These are phyloP conservation scores for Hesperia comma DNA, from an alignment of 2,888 invertebrate species.

Conservation along the genomic window DNA sequence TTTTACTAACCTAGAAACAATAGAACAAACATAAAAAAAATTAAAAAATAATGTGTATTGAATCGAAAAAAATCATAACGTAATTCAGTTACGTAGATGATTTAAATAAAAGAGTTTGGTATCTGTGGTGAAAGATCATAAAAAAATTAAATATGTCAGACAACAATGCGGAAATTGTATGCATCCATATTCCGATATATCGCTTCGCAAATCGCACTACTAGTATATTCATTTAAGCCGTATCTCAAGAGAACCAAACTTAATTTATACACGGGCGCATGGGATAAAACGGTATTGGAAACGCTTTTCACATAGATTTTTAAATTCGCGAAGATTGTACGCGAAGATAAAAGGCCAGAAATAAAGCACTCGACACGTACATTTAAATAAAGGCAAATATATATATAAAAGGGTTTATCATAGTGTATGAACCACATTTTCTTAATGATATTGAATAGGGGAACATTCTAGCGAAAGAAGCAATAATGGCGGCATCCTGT, in stretches of 20 bases:
- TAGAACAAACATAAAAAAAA: too few species aligned
- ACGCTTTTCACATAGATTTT: background rate
- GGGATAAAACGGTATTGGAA: constrained; percentile 9
- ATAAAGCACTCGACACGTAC: background rate
- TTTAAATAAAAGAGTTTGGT: too few species aligned
- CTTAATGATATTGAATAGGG: background rate
- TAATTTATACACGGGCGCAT: constrained; percentile 14
- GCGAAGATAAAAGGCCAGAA: background rate
- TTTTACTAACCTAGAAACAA: too few species aligned
- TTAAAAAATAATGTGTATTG: too few species aligned
- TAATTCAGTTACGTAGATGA: too few species aligned
- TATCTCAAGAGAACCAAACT: constrained; percentile 13
- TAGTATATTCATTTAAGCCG: constrained; percentile 12
- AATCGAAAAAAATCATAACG: too few species aligned
- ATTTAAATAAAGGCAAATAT: background rate
- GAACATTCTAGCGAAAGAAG: background rate
- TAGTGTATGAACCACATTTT: constrained; percentile 1
- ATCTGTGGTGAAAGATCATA: too few species aligned
- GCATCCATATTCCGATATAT: background rate
- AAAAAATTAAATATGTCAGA: too few species aligned
- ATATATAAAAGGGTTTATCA: background rate
- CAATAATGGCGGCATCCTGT: constrained; percentile 43
- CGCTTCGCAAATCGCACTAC: background rate
- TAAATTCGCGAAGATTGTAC: background rate
- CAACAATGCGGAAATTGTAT: too few species aligned